Evolutionary conservation across 2,888 invertebrate genomes (phyloP), one percentile per base, ranked within the genome.

Genomic region (Drosophila diplacantha): DNA sequence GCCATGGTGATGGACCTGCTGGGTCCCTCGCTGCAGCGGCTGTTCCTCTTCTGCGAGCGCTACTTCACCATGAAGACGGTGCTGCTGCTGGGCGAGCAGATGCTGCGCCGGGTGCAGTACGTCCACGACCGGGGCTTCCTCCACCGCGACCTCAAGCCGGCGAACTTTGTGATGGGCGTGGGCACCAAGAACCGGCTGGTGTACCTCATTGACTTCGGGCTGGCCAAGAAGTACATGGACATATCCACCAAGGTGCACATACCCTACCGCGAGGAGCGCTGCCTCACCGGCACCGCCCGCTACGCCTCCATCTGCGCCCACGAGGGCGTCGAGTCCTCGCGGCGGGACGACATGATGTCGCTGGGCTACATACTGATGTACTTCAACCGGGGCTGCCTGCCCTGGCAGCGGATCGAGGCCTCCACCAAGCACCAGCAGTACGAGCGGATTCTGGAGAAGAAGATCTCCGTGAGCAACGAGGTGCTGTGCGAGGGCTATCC

Each of bases 291-390:
- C 6, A 78, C 78, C 0, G 73, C 83, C 0, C 74, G 99, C 89
- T 99, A 98, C 87, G 98, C 99, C 73, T 97, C 97, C 85, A 96
- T 99, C 87, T 97, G 98, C 90, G 97, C 98, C 74, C 99, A 99
- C 90, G 92, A 97, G 88, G 99, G 99, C 85, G 95, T 98, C 82
- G 98, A 98, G 89, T 97, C 98, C 90, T 97, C 97, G 74, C 92
- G 98, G 72, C 92, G 98, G 84, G 98, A 98, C 88, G 98, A 98
- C 90, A 91, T 98, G 88, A 98, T 98, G 90, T 97, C 98, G 50
- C 90, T 99, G 88, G 99, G 99, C 76, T 99, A 99, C 88, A 97
- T 99, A 79, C 92, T 99, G 85, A 97, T 99, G 97, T 99, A 99
- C 90, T 99, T 99, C 89, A 96, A 98, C 89, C 92, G 97, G 70